Base-by-base conservation (phyloP, 2,797 vertebrate species). In the Paguma larvata region DNA sequence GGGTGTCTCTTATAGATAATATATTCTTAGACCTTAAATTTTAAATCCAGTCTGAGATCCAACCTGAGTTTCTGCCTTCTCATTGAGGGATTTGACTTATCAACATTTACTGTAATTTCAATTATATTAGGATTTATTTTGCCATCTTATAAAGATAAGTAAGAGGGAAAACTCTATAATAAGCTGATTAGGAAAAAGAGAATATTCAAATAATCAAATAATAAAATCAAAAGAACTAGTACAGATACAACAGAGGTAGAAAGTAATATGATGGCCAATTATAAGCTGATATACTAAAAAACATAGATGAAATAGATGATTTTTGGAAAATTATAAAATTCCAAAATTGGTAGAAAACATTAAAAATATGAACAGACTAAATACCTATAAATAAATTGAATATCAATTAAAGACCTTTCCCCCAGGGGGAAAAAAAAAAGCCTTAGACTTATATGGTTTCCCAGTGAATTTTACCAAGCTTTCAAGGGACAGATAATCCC, bases 321-420 rank as follows among this genome's bases (percentile, higher is more conserved):
- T 91, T 88, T 87, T 82, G 8, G 59, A 93, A 91, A 93, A 86
- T 68, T 86, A 70, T 63, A 90, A 93, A 90, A 78, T 77, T 68
- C 44, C 21, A 87, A 90, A 86, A 65, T 77, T 85, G 59, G 34
- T 27, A 89, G 32, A 94, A 95, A 38, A 89, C 91, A 93, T 67
- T 87, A 48, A 77, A 92, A 80, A 70, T 70, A 80, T 38, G 23
- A 85, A 63, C 14, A 89, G 41, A 90, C 25, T 41, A 77, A 91
- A 88, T 79, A 75, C 6, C 27, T 85, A 68, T 73, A 63, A 92
- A 85, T 80, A 94, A 80, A 89, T 38, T 91, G 51, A 93, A 93
- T 34, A 25, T 34, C 80, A 82, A 96, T 75, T 89, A 82, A 92
- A 95, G 30, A 56, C 1, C 38, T 96, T 85, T 67, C 2, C 14